A percentile compares a stretch with the other conserved stretches of the same genome.
These are phyloP conservation scores for Scrobipalpa atriplicella DNA, from an alignment of 2,888 invertebrate genomes.

Conservation along the genomic window DNA sequence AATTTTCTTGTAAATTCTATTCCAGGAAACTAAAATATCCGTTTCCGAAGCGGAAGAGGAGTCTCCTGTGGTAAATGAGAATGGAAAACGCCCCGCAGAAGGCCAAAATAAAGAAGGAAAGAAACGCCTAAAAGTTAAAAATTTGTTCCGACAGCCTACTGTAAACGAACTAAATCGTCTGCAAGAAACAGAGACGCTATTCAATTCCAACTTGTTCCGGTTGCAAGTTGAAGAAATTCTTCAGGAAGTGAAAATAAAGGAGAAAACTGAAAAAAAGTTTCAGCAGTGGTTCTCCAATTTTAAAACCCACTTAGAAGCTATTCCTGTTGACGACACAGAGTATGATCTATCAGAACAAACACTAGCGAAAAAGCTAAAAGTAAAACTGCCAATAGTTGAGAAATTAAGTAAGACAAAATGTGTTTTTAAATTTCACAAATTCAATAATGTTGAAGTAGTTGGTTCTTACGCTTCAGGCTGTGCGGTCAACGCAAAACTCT, in stretches of 20 bases:
- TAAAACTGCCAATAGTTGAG: conserved; percentile 82
- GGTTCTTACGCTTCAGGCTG: conserved; percentile 88
- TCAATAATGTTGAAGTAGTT: conserved; percentile 83
- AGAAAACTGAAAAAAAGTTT: conserved; percentile 83
- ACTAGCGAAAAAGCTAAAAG: conserved; percentile 70
- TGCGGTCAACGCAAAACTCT: conserved; percentile 84
- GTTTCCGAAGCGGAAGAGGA: conserved; percentile 54
- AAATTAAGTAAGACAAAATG: conserved; percentile 75
- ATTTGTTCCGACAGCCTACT: conserved; percentile 85
- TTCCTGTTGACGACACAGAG: conserved; percentile 76
- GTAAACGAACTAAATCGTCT: conserved; percentile 91
- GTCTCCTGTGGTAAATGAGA: conserved; percentile 49
- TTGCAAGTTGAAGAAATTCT: conserved; percentile 92
- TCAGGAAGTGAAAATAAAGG: conserved; percentile 86
- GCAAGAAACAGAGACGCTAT: conserved; percentile 92
- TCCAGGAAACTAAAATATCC: conserved; percentile 53
- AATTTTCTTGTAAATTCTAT: conserved; percentile 25
- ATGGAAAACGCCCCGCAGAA: conserved; percentile 55
- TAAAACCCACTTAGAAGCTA: conserved; percentile 73
- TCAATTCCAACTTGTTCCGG: conserved; percentile 93
- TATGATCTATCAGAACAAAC: conserved; percentile 75
- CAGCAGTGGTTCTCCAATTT: conserved; percentile 85
- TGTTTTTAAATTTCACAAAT: conserved; percentile 86
- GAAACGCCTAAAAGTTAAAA: conserved; percentile 69
- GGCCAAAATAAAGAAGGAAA: conserved; percentile 48